These are phyloP conservation scores for Staurois parvus DNA, from an alignment of 2,797 vertebrate genomes.

Conservation along the genomic window DNA sequence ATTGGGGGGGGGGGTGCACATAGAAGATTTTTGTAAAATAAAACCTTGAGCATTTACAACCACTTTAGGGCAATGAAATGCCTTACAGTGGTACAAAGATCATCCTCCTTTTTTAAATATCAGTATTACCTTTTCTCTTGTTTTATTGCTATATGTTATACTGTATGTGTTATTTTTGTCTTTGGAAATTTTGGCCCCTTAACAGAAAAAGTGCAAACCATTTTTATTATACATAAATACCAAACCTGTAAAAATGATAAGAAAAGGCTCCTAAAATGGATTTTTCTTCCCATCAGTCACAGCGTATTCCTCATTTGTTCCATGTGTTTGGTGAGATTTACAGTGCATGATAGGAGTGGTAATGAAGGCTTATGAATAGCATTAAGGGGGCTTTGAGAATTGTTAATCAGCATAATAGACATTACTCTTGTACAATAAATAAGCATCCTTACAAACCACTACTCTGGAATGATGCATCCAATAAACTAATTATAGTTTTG, in stretches of 20 bases:
- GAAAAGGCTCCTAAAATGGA: conserved; percentile 46
- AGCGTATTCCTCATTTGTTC: conserved; percentile 35
- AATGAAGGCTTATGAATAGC: conserved; percentile 60
- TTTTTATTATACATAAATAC: background rate
- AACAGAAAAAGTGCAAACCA: background rate
- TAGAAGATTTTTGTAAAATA: too few species aligned
- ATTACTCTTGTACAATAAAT: conserved; percentile 63
- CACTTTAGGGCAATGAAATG: too few species aligned
- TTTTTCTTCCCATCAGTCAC: conserved; percentile 37
- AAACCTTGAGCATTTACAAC: too few species aligned
- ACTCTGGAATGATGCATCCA: conserved; percentile 62
- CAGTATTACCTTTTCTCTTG: too few species aligned
- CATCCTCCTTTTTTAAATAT: too few species aligned
- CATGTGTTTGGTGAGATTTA: conserved; percentile 52
- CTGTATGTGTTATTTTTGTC: background rate
- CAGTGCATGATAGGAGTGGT: conserved; percentile 59
- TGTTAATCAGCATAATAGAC: conserved; percentile 64
- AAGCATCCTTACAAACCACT: conserved; percentile 61
- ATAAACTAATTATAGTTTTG: conserved; percentile 63
- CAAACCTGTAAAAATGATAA: conserved; percentile 36
- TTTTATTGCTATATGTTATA: background rate
- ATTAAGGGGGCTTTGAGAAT: conserved; percentile 61
- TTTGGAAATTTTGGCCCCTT: background rate
- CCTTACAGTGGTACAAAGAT: too few species aligned
- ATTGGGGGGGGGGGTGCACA: too few species aligned